Evolutionary conservation across 2,888 invertebrate species (phyloP), one percentile per base, ranked within the genome.

Genomic region (Habroteleia sp.): DNA sequence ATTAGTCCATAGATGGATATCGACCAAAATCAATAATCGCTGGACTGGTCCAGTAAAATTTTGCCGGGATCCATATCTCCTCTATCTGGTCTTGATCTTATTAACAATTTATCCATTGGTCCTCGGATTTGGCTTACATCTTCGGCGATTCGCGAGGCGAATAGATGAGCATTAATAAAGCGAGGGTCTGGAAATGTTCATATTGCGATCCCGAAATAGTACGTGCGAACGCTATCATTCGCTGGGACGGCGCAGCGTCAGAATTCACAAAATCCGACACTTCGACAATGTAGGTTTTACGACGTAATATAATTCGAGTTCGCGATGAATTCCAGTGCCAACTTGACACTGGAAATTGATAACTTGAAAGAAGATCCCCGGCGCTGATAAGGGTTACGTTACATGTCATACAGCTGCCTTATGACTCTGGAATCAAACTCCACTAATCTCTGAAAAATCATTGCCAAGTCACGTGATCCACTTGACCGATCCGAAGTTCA

Each of bases 371-470:
- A 50, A 42, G 58, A 69, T 69, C 17, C 33, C 29, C 7, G 42
- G n/a, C 3, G 35, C 31, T 42, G 58, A 69, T 69, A 68, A 60
- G 29, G 58, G 50, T 50, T 44, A 52, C 37, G 44, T 60, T 69
- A 52, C 60, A 35, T 29, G 60, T 52, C 60, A 33, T 56, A 31
- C 56, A 60, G 60, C 60, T 50, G 68, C 48, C 68, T 68, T 50
- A 50, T 50, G 60, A 60, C 29, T 52, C 37, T 39, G 52, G 17
- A 68, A 68, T 68, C 68, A 42, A 50, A 41, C 58, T 35, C 42
- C 60, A 17, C 39, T 66, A 44, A 69, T 60, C 60, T 60, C 17
- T 37, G 54, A 42, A 69, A 68, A 68, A 56, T 50, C 56, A 52
- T 66, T 44, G 16, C 25, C 13, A 1, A 16, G 60, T 52, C 69